Percentiles rank a stretch among this genome's conserved stretches.
These are phyloP conservation scores for Tupaia tana DNA, from an alignment of 2,113 vertebrate genomes.

Conservation along the genomic window DNA sequence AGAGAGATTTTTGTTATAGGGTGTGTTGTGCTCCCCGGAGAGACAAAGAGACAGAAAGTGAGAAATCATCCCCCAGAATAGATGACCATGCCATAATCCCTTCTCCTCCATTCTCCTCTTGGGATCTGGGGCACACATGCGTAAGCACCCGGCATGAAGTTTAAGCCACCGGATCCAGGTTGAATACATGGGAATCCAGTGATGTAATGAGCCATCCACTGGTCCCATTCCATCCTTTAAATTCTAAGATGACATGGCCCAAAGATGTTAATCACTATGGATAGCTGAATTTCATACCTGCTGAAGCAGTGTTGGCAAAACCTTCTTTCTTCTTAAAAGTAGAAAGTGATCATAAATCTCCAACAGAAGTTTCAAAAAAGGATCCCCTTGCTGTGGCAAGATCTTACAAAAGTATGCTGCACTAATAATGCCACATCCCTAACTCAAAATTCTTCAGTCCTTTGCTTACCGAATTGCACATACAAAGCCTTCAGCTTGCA, in stretches of 20 bases:
- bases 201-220: no score
- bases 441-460: neutral
- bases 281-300: constrained; percentile 12
- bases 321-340: neutral
- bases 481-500: neutral
- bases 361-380: constrained; percentile 54
- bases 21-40: no score
- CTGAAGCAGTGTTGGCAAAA: neutral
- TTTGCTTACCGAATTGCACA: neutral
- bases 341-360: constrained; percentile 13
- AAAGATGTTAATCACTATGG: neutral
- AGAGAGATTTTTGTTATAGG: no score
- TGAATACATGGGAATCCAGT: no score
- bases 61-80: no score
- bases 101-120: no score
- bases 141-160: no score
- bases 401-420: neutral
- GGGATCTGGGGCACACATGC: no score
- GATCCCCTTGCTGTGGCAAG: neutral
- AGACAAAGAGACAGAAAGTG: no score
- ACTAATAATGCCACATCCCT: neutral
- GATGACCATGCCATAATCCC: no score
- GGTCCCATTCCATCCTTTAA: neutral
- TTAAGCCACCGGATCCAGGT: no score
- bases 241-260: neutral